Conservation (phyloP, 1,140 invertebrate species). For the Drosophila hydei region DNA sequence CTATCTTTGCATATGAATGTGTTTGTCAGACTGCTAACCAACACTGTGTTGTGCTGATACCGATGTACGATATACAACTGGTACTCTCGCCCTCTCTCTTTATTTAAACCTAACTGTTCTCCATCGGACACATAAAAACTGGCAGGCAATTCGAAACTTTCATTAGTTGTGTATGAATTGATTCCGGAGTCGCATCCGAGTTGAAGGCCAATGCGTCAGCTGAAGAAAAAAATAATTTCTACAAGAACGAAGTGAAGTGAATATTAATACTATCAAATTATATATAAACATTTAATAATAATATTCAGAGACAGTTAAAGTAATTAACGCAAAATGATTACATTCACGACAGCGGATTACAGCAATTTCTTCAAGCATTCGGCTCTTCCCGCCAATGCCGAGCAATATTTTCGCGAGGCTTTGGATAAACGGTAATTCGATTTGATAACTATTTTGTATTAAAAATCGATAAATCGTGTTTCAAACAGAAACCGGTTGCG, state of each 20-base stretch:
- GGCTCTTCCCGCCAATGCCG: conserved; percentile 76
- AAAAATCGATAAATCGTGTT: background rate
- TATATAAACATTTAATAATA: conserved; percentile 1
- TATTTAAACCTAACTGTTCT: background rate
- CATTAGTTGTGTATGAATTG: conserved; percentile 64
- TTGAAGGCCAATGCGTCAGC: background rate
- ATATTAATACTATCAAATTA: conserved; percentile 3
- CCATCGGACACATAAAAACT: conserved; percentile 50
- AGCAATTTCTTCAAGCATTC: conserved; percentile 74
- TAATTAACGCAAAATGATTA: conserved; percentile 63
- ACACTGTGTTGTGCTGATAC: conserved; percentile 20
- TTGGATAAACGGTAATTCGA: conserved; percentile 65
- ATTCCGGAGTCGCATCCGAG: conserved; percentile 30
- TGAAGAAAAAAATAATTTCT: background rate
- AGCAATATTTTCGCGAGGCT: conserved; percentile 72
- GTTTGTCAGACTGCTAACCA: conserved; percentile 14
- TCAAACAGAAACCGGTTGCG: conserved; percentile 19
- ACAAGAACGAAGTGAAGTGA: conserved; percentile 9
- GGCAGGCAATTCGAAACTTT: conserved; percentile 44
- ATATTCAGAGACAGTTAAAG: conserved; percentile 8
- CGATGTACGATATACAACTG: conserved; percentile 50
- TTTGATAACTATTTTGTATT: background rate
- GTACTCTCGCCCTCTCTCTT: conserved; percentile 13
- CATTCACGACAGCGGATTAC: conserved; percentile 71
- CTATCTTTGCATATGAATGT: background rate